phyloP scores from a whole-genome alignment of 2,797 vertebrate genomes.

The Anabas testudineus region DNA sequence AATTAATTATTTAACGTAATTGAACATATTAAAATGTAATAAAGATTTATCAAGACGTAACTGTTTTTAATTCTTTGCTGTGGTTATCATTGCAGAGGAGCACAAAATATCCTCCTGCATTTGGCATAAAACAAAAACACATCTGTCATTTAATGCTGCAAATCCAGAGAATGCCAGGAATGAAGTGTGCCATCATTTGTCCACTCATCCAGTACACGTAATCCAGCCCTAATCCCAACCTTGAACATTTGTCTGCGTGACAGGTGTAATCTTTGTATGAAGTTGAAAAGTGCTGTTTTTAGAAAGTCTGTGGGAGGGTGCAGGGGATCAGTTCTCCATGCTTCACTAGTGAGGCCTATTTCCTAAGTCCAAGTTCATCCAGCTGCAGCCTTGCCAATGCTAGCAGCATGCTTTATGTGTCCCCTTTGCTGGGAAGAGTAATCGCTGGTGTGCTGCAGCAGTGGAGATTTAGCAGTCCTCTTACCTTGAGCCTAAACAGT shows the following conservation, averaged over 20 bases:
- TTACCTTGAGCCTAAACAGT: constrained; percentile 60
- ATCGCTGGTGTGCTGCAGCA: constrained; percentile 43
- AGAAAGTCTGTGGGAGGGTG: neutral
- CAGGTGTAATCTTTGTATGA: constrained; percentile 43
- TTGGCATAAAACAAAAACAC: too few relatives aligned
- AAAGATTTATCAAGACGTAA: too few relatives aligned
- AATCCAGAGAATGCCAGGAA: constrained; percentile 36
- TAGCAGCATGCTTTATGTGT: constrained; percentile 46
- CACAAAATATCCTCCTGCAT: too few relatives aligned
- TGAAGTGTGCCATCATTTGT: constrained; percentile 11
- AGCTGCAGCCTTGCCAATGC: constrained; percentile 42
- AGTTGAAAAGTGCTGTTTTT: constrained; percentile 17
- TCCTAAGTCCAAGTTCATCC: neutral
- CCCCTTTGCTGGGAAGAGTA: constrained; percentile 44
- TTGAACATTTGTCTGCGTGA: constrained; percentile 52
- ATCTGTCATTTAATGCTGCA: too few relatives aligned
- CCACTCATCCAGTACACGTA: constrained; percentile 39
- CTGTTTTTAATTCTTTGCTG: too few relatives aligned
- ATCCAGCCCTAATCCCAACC: constrained; percentile 62
- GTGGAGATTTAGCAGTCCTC: constrained; percentile 54
- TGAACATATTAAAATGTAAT: too few relatives aligned
- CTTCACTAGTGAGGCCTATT: constrained; percentile 8
- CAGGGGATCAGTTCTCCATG: neutral
- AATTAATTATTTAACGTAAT: too few relatives aligned
- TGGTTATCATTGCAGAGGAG: too few relatives aligned